These are phyloP conservation scores for Leucoraja erinaceus DNA, from an alignment of 2,113 vertebrate genomes.

Conservation along the genomic window DNA sequence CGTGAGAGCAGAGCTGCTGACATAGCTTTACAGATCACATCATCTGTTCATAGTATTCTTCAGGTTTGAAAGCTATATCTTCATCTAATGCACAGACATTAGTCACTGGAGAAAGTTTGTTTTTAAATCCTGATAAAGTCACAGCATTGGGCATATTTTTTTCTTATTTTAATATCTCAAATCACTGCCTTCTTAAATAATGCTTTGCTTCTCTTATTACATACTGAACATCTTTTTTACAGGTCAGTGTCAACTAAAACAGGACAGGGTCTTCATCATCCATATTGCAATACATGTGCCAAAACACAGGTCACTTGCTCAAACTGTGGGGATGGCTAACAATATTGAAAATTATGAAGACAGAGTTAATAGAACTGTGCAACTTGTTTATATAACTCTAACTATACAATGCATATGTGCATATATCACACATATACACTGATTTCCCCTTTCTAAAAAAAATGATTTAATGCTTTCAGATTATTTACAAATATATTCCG, in stretches of 20 bases:
- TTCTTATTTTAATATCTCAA: not conserved
- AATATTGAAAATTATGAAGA: too few relatives aligned
- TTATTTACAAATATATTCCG: too few relatives aligned
- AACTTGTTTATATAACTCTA: too few relatives aligned
- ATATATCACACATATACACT: too few relatives aligned
- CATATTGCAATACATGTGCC: not conserved
- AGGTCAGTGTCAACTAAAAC: not conserved
- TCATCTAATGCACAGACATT: conserved; percentile 30
- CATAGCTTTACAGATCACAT: conserved; percentile 32
- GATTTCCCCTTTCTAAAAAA: too few relatives aligned
- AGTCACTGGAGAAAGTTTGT: conserved; percentile 14
- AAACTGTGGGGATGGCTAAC: too few relatives aligned
- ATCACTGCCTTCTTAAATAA: not conserved
- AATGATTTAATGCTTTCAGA: too few relatives aligned
- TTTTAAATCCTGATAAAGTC: not conserved
- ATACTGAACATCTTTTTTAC: not conserved
- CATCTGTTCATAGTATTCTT: conserved; percentile 35
- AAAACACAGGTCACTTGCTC: too few relatives aligned
- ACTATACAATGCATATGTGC: too few relatives aligned
- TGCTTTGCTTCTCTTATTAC: not conserved
- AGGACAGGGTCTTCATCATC: not conserved
- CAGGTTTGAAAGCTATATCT: conserved; percentile 31
- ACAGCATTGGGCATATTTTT: not conserved
- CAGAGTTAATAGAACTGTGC: too few relatives aligned
- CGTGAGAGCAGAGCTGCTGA: conserved; percentile 17